phyloP scores from a whole-genome alignment of 2,888 invertebrate species.

The Heliconius ethilla region DNA sequence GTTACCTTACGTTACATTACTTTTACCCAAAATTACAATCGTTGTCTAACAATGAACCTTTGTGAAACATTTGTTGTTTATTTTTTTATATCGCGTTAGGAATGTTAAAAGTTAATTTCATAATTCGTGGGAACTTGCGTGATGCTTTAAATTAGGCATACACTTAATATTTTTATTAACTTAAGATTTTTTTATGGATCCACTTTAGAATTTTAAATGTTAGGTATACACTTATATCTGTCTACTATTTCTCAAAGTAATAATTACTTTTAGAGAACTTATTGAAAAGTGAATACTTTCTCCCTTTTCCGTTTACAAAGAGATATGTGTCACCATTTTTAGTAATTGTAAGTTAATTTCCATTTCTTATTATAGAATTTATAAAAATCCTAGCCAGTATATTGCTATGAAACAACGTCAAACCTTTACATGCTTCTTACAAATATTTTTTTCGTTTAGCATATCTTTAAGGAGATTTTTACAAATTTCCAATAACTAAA shows the following conservation, averaged over 20 bases:
- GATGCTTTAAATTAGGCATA: not conserved
- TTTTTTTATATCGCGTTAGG: slow-evolving; percentile 17
- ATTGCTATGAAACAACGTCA: no score
- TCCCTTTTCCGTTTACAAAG: not conserved
- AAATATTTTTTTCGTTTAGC: not conserved
- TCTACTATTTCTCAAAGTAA: not conserved
- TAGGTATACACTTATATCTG: not conserved
- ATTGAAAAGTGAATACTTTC: no score
- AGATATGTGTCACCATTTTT: not conserved
- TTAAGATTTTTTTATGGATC: not conserved
- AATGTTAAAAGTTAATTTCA: slow-evolving; percentile 24
- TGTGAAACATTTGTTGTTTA: slow-evolving; percentile 18
- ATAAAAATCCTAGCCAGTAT: not conserved
- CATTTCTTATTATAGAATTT: not conserved
- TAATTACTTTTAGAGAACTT: no score
- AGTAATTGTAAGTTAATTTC: not conserved
- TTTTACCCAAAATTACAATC: slow-evolving; percentile 23
- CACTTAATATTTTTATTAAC: not conserved
- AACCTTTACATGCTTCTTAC: not conserved
- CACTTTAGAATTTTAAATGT: not conserved
- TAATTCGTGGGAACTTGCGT: slow-evolving; percentile 30
- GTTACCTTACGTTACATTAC: slow-evolving; percentile 20
- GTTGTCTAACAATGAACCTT: slow-evolving; percentile 24
- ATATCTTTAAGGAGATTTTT: not conserved
- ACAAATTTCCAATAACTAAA: not conserved